These are phyloP conservation scores for Coregonus ussuriensis DNA, from an alignment of 2,797 vertebrate species.

Conservation along the genomic window DNA sequence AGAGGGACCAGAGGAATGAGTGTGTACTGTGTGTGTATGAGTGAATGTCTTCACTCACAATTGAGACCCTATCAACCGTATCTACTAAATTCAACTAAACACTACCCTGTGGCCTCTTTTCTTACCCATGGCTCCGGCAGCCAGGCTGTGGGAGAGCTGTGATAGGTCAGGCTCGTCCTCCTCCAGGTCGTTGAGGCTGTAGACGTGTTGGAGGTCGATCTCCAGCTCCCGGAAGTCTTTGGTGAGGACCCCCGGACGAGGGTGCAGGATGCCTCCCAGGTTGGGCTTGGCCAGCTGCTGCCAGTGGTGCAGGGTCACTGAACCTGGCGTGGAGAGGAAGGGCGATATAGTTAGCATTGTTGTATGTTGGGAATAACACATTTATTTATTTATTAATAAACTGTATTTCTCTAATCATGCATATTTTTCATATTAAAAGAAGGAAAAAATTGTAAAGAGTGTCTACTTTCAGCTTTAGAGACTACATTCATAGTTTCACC, in stretches of 20 bases:
- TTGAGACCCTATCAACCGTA: neutral
- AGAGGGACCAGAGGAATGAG: neutral
- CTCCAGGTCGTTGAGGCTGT: conserved; percentile 86
- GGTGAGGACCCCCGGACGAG: conserved; percentile 82
- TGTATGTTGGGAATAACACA: too few species aligned
- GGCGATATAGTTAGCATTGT: too few species aligned
- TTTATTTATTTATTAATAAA: too few species aligned
- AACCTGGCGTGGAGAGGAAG: conserved; percentile 66
- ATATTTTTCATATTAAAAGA: too few species aligned
- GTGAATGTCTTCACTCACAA: neutral
- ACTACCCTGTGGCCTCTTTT: neutral
- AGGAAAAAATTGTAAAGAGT: too few species aligned
- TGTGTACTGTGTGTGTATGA: neutral
- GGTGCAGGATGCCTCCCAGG: conserved; percentile 81
- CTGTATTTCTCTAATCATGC: too few species aligned
- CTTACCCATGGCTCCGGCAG: conserved; percentile 69
- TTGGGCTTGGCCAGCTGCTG: conserved; percentile 88
- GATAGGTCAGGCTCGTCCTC: conserved; percentile 83
- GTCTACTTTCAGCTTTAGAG: too few species aligned
- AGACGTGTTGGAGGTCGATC: conserved; percentile 83
- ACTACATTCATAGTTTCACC: too few species aligned
- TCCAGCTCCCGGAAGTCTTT: conserved; percentile 90
- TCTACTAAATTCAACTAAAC: neutral
- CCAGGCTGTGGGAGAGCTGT: conserved; percentile 45
- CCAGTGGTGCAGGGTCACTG: conserved; percentile 86